Evolutionary conservation across 2,113 vertebrate species (phyloP).

Genomic region (Poecilia latipinna): DNA sequence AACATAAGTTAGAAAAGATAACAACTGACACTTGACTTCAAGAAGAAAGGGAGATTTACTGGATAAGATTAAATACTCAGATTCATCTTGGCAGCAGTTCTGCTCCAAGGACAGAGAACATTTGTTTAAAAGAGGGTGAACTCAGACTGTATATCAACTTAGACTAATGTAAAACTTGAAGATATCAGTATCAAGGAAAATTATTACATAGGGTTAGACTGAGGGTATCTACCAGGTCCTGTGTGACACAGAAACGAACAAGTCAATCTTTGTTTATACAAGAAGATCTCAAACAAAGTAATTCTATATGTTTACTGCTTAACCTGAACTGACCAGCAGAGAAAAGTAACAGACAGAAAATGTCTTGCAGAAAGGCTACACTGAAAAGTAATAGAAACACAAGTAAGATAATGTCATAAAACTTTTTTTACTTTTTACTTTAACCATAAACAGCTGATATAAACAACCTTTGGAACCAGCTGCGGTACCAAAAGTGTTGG

Average conservation of each 20-base stretch:
- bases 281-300: conserved; percentile 33
- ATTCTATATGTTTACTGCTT: conserved; percentile 17
- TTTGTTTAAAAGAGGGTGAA: conserved; percentile 27
- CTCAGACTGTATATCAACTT: conserved; percentile 14
- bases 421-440: background rate
- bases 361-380: background rate
- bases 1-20: conserved; percentile 1
- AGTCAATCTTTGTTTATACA: conserved; percentile 17
- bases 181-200: conserved; percentile 9
- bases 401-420: background rate
- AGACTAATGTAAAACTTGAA: conserved; percentile 3
- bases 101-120: conserved; percentile 7
- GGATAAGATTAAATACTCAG: conserved; percentile 15
- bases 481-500: background rate
- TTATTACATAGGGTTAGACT: background rate
- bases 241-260: background rate
- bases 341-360: conserved; percentile 3
- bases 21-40: conserved; percentile 15
- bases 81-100: conserved; percentile 19
- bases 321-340: conserved; percentile 17
- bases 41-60: conserved; percentile 21
- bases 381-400: background rate
- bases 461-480: background rate
- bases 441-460: background rate
- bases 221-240: background rate